Base-by-base conservation (phyloP, 92 coral and sea anemone genomes). In the Paramuricea clavata region DNA sequence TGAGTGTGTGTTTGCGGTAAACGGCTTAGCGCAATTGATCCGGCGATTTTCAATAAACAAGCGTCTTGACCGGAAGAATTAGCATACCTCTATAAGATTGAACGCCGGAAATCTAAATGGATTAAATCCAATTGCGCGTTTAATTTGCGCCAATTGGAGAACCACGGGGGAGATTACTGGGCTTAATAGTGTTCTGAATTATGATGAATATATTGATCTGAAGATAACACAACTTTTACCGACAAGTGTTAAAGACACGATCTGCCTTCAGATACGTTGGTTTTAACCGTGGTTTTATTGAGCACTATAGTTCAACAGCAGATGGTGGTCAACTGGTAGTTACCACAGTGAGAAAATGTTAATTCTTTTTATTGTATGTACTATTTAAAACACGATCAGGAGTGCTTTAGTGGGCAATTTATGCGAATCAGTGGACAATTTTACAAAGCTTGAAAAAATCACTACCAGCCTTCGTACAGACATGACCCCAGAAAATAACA, bases 11-110 rank as follows among this genome's bases (percentile, higher is more conserved):
- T 60, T 60, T 31, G 72, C 39, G 36, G 39, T 65, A 31, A 65
- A 65, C 72, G 36, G 72, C 72, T 65, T 65, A 65, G 39, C 39
- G 39, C 72, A n/a, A 60, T 60, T 60, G 68, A 69, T 33, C 57
- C 33, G 57, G 34, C 31, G 50, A 72, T 11, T 60, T 79, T 59
- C 31, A 60, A 33, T 57, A 60, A 79, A 57, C 73, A 57, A 61
- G 36, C 57, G 39, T 79, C 73, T 36, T 79, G 50, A 65, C 73
- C 84, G 84, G 84, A 79, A 52, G 72, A 28, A 60, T 60, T 60
- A 79, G 10, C 52, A 28, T 32, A 39, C 30, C 9, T 34, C 70
- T 26, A 9, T 28, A 59, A 50, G 65, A 22, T 79, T 60, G 73
- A 50, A 32, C 36, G 26, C 84, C 84, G 84, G 84, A 79, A 79